Percentiles rank a stretch among this genome's conserved stretches.
Conservation (phyloP, 2,797 vertebrate genomes). For the Todus mexicanus region DNA sequence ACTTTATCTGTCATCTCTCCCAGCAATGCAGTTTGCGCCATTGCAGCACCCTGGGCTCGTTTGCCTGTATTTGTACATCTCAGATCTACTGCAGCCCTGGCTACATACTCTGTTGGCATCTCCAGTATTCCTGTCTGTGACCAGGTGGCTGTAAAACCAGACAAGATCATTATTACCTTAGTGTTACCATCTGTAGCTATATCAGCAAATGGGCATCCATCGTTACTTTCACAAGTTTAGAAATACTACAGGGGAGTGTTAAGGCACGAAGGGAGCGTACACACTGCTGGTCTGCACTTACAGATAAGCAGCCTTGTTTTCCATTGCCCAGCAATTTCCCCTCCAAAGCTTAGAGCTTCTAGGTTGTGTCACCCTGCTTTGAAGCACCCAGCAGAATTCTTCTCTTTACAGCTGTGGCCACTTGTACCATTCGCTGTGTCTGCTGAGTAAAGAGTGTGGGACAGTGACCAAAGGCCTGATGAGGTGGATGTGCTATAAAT, state of each 20-base stretch:
- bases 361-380: neutral
- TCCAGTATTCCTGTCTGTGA: neutral
- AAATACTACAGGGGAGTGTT: neutral
- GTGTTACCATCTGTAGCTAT: neutral
- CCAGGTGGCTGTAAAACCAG: neutral
- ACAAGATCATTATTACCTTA: neutral
- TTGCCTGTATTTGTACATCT: neutral
- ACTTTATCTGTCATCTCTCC: neutral
- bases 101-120: neutral
- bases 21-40: neutral
- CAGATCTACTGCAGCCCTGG: neutral
- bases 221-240: neutral
- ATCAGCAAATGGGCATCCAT: neutral
- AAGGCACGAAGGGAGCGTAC: neutral
- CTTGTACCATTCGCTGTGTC: slow-evolving; percentile 91
- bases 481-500: slow-evolving; percentile 92
- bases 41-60: neutral
- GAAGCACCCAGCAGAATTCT: neutral
- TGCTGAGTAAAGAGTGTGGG: slow-evolving; percentile 86
- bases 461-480: slow-evolving; percentile 70
- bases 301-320: neutral
- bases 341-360: neutral
- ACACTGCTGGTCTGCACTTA: neutral
- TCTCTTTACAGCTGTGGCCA: slow-evolving; percentile 87
- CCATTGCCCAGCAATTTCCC: neutral